A percentile compares a stretch with the other conserved stretches of the same genome.
Evolutionary conservation across 2,113 vertebrate genomes (phyloP).

Genomic region (Egretta garzetta): DNA sequence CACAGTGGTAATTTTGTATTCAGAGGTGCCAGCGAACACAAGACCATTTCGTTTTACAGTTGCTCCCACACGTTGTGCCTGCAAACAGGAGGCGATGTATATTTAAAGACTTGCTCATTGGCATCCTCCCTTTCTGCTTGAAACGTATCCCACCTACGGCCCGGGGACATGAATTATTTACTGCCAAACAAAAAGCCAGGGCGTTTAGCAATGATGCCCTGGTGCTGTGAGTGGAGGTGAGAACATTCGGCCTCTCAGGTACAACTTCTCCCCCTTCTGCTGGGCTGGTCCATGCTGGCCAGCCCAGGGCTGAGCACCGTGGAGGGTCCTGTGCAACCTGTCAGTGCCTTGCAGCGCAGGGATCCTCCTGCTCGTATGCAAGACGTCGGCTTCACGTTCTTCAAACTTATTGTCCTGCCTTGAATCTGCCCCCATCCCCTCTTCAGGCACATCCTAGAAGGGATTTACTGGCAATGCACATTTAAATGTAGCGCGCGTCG

Average conservation of each 20-base stretch:
- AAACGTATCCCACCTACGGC: not conserved
- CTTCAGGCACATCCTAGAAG: not conserved
- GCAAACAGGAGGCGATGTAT: constrained; percentile 19
- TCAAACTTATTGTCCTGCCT: not conserved
- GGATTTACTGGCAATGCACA: not conserved
- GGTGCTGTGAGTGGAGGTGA: not conserved
- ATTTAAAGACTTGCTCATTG: constrained; percentile 32
- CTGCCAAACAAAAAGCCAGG: not conserved
- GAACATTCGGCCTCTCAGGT: not conserved
- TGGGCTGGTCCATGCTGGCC: not conserved
- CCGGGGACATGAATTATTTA: constrained; percentile 27
- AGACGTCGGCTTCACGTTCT: rapidly evolving
- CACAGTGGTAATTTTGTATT: constrained; percentile 8
- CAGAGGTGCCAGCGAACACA: constrained; percentile 49
- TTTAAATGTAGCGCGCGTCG: not conserved
- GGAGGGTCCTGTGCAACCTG: not conserved
- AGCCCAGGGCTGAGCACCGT: not conserved
- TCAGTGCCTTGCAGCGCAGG: not conserved
- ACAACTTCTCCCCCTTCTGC: not conserved
- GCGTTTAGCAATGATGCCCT: not conserved
- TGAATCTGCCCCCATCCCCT: not conserved
- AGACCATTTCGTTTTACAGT: constrained; percentile 1
- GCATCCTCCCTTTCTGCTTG: not conserved
- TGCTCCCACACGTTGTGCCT: constrained; percentile 17
- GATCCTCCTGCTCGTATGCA: rapidly evolving